Base-by-base conservation (phyloP, 2,888 invertebrate genomes). In the Sinopyrophorus schimmeli region DNA sequence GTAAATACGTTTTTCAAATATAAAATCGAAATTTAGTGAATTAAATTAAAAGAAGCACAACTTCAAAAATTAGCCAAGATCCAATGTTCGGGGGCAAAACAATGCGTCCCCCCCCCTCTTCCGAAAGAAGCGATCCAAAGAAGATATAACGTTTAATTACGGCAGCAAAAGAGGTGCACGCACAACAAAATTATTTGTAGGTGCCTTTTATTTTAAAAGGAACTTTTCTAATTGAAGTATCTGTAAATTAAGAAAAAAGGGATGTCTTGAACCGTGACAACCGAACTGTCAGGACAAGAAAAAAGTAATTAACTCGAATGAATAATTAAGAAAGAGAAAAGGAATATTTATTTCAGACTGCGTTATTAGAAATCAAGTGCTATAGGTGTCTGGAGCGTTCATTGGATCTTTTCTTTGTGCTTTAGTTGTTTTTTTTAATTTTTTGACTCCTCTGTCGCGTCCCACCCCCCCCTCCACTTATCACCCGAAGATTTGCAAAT, bases 291-390 rank as follows among this genome's bases (percentile, higher is more conserved):
- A 61, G 40, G 56, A 54, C 57, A 57, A 54, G 59, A 59, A 59
- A 59, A 61, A 61, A 59, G 61, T 61, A 61, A 61, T 61, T 61
- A 61, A 61, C 61, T 56, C 47, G 54, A 51, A 54, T 59, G 61
- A 61, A 61, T 61, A 61, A 61, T 61, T 61, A 59, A 59, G 60
- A 55, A 52, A 51, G 53, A 57, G 51, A 56, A 49, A 52, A 42
- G 48, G 34, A 42, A 42, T 47, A 52, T 47, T 51, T 51, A 51
- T 47, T 51, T 51, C 35, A 38, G 42, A 14, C 42, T 3, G 28
- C 46, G 24, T 46, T 51, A 51, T 51, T 50, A 50, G 50, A 40
- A 44, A 50, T 50, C 48, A 48, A 48, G 41, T 24, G 35, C 41
- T 48, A 48, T 48, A 48, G 41, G 48, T 41, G 41, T 34, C 18